Evolutionary conservation across 2,888 invertebrate species (phyloP), one percentile per base, ranked within the genome.

Genomic region (Ectemnius lituratus): DNA sequence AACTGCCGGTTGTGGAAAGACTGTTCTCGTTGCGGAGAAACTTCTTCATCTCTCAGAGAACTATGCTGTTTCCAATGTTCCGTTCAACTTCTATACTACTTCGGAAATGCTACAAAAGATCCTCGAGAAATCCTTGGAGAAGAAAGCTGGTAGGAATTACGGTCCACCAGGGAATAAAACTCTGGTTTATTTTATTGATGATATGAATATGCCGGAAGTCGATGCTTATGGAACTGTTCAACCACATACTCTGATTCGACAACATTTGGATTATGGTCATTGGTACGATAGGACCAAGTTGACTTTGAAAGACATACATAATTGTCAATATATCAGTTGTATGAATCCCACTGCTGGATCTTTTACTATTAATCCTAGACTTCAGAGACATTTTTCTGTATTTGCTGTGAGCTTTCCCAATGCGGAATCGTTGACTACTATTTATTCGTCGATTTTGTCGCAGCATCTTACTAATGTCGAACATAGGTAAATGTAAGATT

Each of bases 321-420:
- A 98, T 88, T 98, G 98, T 72, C 99, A 99, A 90, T 99, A 99
- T 88, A 96, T 99, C 14, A 96, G 98, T 46, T 98, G 98, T 89
- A 99, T 99, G 98, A 99, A 99, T 92, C 99, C 99, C 0, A 98
- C 98, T 0, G 98, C 98, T 28, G 99, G 99, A 62, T 98, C 97
- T 88, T 99, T 99, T 87, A 98, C 98, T 3, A 98, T 99, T 80
- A 98, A 98, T 92, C 97, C 98, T 0, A 93, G 99, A 78, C 92
- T 99, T 8, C 98, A 98, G 89, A 92, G 97, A 64, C 97, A 97
- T 89, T 97, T 97, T 88, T 95, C 96, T 86, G 97, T 97, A 0
- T 96, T 97, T 88, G 97, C 97, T 2, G 95, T 97, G 49, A 95
- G 95, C 90, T 95, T 95, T 83, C 97, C 97, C 0, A 95, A 96